phyloP scores from a whole-genome alignment of 2,797 vertebrate species.

The Silurus aristotelis region DNA sequence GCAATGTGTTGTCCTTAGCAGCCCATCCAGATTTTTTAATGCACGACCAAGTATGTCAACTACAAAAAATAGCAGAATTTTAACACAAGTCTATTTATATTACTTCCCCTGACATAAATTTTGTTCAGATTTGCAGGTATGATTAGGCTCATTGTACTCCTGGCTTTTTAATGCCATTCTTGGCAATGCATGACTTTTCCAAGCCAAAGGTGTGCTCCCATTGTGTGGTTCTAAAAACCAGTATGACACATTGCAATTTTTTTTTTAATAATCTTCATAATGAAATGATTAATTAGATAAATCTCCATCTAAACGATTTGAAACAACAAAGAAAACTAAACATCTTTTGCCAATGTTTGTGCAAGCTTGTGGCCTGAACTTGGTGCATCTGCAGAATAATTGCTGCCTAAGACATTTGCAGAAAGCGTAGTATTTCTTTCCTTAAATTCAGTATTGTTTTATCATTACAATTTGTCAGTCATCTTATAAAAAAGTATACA shows the following conservation, averaged over 20 bases:
- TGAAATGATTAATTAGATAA: no score
- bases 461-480: neutral
- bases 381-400: neutral
- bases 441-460: neutral
- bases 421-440: neutral
- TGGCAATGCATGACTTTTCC: neutral
- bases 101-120: neutral
- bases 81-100: no score
- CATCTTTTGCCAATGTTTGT: no score
- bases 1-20: constrained; percentile 80
- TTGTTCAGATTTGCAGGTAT: no score
- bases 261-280: no score
- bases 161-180: neutral
- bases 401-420: neutral
- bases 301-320: no score
- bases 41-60: constrained; percentile 79
- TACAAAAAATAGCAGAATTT: constrained; percentile 49
- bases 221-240: no score
- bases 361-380: no score
- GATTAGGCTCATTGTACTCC: no score
- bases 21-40: constrained; percentile 73
- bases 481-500: neutral
- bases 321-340: no score
- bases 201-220: no score
- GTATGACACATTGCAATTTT: no score